These are phyloP conservation scores for Ceratothoa steindachneri DNA, from an alignment of 2,888 invertebrate genomes.

Conservation along the genomic window DNA sequence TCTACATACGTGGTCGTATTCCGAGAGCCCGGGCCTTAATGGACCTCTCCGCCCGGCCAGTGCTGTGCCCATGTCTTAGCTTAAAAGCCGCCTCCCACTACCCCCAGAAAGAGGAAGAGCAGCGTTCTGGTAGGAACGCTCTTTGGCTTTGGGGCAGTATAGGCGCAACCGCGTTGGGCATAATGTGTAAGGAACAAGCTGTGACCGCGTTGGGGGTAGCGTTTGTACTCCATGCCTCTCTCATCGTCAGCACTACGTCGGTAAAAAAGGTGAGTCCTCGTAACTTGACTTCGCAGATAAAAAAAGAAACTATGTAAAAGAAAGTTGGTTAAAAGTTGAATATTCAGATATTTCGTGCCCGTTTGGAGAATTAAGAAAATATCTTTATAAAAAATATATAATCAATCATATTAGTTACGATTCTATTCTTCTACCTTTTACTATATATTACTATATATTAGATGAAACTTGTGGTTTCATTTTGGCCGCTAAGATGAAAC, in stretches of 20 bases:
- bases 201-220: conserved; percentile 86
- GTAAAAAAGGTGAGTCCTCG: conserved; percentile 30
- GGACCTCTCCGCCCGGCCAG: not conserved
- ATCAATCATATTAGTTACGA: no score
- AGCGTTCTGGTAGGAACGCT: not conserved
- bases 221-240: conserved; percentile 64
- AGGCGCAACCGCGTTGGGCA: conserved; percentile 65
- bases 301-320: not conserved
- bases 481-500: no score
- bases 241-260: conserved; percentile 29
- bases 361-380: not conserved
- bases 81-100: not conserved
- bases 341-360: not conserved
- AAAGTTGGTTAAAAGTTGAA: not conserved
- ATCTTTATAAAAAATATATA: no score
- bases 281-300: not conserved
- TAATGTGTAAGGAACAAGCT: conserved; percentile 93
- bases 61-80: not conserved
- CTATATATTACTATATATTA: no score
- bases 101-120: not conserved
- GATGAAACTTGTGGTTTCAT: no score
- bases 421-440: no score
- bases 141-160: conserved; percentile 29
- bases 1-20: conserved; percentile 60
- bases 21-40: no score